Evolutionary conservation across 2,113 vertebrate genomes (phyloP).

Genomic region (Pyrgilauda ruficollis): DNA sequence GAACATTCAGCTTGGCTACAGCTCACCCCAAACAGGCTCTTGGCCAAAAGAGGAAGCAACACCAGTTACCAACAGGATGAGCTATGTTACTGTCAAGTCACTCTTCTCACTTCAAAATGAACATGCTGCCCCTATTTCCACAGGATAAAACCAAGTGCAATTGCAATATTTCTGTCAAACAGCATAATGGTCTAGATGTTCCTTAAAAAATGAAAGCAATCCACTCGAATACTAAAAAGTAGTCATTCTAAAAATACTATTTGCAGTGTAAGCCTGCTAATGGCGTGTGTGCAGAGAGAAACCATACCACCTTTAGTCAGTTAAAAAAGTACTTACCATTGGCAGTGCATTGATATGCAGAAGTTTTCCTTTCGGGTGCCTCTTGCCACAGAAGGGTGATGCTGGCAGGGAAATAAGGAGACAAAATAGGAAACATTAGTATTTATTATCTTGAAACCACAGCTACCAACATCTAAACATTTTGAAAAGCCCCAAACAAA

Average conservation of each 20-base stretch:
- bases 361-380: constrained; percentile 62
- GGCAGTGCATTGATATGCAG: constrained; percentile 81
- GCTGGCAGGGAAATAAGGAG: constrained; percentile 50
- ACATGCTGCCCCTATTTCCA: background rate
- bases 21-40: background rate
- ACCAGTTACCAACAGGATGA: background rate
- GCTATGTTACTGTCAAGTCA: background rate
- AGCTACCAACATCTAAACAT: background rate
- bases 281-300: background rate
- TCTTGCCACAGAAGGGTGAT: constrained; percentile 65
- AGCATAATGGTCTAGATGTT: background rate
- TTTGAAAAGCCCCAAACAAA: background rate
- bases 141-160: background rate
- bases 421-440: background rate
- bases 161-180: background rate
- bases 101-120: background rate
- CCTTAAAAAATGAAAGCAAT: background rate
- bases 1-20: background rate
- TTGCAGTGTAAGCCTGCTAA: background rate
- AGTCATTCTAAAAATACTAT: background rate
- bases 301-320: background rate
- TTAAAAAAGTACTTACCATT: constrained; percentile 71
- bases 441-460: background rate
- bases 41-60: constrained; percentile 19
- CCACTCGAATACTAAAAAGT: background rate